Percentiles rank a stretch among this genome's conserved stretches.
phyloP scores from a whole-genome alignment of 2,888 invertebrate species.

The Blastobasis adustella region DNA sequence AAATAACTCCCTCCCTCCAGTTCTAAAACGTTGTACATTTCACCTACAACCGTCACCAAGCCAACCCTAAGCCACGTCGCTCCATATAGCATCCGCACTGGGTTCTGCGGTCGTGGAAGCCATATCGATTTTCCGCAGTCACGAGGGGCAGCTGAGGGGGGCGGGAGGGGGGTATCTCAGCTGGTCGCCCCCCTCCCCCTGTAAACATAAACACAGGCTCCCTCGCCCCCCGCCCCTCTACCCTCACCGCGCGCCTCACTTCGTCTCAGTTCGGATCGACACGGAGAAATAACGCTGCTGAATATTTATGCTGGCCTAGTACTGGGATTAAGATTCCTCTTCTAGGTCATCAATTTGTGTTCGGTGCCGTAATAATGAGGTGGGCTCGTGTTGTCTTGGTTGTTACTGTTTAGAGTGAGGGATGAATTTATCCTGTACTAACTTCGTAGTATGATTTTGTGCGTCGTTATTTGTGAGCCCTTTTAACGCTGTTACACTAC shows the following conservation, averaged over 20 bases:
- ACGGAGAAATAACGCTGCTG: constrained; percentile 68
- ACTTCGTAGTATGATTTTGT: too few species aligned
- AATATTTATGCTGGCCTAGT: constrained; percentile 68
- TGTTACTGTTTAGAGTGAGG: too few species aligned
- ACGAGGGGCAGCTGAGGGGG: constrained; percentile 23
- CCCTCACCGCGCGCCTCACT: too few species aligned
- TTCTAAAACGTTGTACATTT: too few species aligned
- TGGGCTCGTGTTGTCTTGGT: too few species aligned
- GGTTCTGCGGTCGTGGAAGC: constrained; percentile 48
- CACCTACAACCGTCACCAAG: too few species aligned
- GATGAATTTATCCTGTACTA: too few species aligned
- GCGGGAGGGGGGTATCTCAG: constrained; percentile 43
- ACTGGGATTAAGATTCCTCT: constrained; percentile 65
- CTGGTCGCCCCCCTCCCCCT: constrained; percentile 47
- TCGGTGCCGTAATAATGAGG: too few species aligned
- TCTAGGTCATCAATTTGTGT: constrained; percentile 53
- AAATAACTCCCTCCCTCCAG: too few species aligned
- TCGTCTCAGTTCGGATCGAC: constrained; percentile 46
- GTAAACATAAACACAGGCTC: constrained; percentile 70
- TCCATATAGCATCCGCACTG: constrained; percentile 32
- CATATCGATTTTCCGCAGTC: constrained; percentile 68
- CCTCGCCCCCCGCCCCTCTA: neutral
- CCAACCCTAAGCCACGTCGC: constrained; percentile 28
- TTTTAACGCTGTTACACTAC: too few species aligned
- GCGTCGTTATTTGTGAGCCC: too few species aligned